Base-by-base conservation (phyloP, 2,113 vertebrate species). In the Notothenia rossii region DNA sequence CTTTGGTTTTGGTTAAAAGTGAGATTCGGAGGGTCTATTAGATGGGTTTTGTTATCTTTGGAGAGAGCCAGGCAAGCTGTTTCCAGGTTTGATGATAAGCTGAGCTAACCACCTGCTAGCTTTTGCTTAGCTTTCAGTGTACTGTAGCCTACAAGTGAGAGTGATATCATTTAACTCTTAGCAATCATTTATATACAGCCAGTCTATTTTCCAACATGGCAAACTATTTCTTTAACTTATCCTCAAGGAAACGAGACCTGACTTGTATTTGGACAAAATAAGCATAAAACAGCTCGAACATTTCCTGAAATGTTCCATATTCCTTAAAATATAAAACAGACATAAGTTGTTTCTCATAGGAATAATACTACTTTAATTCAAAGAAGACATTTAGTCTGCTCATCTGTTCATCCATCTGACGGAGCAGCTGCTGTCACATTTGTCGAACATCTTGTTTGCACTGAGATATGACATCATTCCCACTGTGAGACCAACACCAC, bases 391-490 rank as follows among this genome's bases (percentile, higher is more conserved):
- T 54, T 77, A 17, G 45, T 3, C n/a, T 49, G 0, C 12, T 53
- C 60, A 36, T 77, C n/a, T 17, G 69, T 82, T 82, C 78, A 13
- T 83, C 79, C 66, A 70, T 91, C 80, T 86, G 10, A 48, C 14
- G 4, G 25, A 25, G 84, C 56, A 25, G 59, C 69, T 72, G 71
- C 80, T 71, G 83, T 87, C 88, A 80, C 85, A 69, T 90, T 83
- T 76, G 77, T 88, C 82, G 62, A 40, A 76, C 9, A 67, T 90
- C 72, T 91, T 87, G 85, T 88, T 88, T 87, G 68, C 61, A 5
- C 74, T 49, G 68, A 68, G 63, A 54, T 71, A 64, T 92, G 93
- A 95, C 93, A 95, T 94, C 91, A 93, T 69, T 89, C 81, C 63
- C 53, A 62, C 90, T 85, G 87, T 89, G 88, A 89, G 91, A 91